Evolutionary conservation across 1,140 invertebrate species (phyloP).

Genomic region (Arctopsyche grandis): DNA sequence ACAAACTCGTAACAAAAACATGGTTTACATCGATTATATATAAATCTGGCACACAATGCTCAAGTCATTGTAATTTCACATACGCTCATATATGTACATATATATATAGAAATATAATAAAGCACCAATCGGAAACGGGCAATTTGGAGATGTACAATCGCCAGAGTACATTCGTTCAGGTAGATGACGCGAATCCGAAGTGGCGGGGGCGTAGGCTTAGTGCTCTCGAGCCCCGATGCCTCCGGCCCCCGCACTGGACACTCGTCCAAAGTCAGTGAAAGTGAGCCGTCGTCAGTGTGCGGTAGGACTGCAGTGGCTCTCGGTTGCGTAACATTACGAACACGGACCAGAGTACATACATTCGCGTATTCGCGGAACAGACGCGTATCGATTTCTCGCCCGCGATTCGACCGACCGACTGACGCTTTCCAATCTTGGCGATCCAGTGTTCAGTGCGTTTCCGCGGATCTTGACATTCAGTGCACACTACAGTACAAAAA

Average conservation of each 20-base stretch:
- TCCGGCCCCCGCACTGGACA: neutral
- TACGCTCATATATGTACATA: neutral
- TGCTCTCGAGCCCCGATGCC: neutral
- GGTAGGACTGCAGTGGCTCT: neutral
- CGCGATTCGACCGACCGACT: slow-evolving; percentile 24
- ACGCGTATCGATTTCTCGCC: slow-evolving; percentile 11
- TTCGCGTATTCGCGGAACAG: slow-evolving; percentile 14
- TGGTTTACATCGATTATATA: too few relatives aligned
- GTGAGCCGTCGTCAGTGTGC: slow-evolving; percentile 25
- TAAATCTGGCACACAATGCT: neutral
- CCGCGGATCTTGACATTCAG: too few relatives aligned
- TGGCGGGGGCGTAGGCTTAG: slow-evolving; percentile 24
- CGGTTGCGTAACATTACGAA: neutral
- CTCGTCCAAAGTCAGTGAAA: slow-evolving; percentile 38
- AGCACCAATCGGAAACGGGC: neutral
- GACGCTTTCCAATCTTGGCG: neutral
- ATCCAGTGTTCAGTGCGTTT: too few relatives aligned
- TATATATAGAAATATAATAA: neutral
- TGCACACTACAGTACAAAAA: too few relatives aligned
- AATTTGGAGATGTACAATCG: slow-evolving; percentile 1
- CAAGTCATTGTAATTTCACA: neutral
- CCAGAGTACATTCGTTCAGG: neutral
- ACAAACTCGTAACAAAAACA: too few relatives aligned
- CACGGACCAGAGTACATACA: neutral
- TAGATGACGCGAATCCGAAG: neutral